Evolutionary conservation across 2,888 invertebrate genomes (phyloP), one percentile per base, ranked within the genome.

Genomic region (Rhingia campestris): DNA sequence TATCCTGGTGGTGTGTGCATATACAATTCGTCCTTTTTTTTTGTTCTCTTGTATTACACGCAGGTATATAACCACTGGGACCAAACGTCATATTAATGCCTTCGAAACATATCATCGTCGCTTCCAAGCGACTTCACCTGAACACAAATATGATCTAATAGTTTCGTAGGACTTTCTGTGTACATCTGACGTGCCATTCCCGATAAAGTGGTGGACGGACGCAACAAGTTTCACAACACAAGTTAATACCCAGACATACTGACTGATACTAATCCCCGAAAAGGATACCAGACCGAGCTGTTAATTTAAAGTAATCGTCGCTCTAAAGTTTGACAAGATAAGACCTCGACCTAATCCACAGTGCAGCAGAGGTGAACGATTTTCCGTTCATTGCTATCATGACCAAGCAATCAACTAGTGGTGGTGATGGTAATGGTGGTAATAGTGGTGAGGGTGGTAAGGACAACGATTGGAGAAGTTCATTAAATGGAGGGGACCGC

Each of bases 181-280:
- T 67, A 75, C 76, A 85, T 81, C 81, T 75, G 85, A 85, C 85
- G 85, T 81, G 80, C 45, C 81, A 85, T 84, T 84, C 80, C 66
- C 59, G 41, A 59, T 7, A 45, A 79, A 74, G 53, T 70, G 69
- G 35, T 64, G 61, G 35, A 56, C 41, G 51, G 10, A 56, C 69
- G 84, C 84, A 84, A 84, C 79, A 79, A 84, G 80, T 80, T 58
- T 51, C 39, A 6, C 10, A 37, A 51, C 39, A 6, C 12, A 37
- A 51, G 43, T 37, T 54, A 32, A 70, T 63, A 61, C 45, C 45
- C 22, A 30, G 12, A 63, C 22, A 49, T 12, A 32, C 33, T 14
- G 54, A 10, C 45, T 33, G 56, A 12, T 61, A 14, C 6, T 6
- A 61, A 33, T 58, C 6, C 14, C 43, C 33, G 12, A 39, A 32